Evolutionary conservation across 2,113 vertebrate genomes (phyloP).

Genomic region (Pangasianodon gigas): DNA sequence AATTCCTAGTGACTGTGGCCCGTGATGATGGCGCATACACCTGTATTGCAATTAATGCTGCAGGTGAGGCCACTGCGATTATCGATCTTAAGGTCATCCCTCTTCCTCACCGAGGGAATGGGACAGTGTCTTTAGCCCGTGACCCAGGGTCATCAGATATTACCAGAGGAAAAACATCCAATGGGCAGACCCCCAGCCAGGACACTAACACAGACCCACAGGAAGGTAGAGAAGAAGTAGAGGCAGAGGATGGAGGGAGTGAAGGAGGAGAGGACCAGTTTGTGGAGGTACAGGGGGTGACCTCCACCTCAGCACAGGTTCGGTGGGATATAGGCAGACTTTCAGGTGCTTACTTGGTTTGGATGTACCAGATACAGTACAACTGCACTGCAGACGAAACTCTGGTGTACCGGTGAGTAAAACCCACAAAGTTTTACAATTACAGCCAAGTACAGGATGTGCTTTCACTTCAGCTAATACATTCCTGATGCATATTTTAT

Average conservation of each 20-base stretch:
- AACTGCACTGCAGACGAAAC: constrained; percentile 74
- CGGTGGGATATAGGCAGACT: constrained; percentile 79
- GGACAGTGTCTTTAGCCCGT: constrained; percentile 66
- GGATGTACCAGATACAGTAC: constrained; percentile 83
- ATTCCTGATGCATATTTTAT: background rate
- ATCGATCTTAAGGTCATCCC: constrained; percentile 88
- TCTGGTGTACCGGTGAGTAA: constrained; percentile 77
- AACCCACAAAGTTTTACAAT: background rate
- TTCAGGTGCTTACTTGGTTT: constrained; percentile 69
- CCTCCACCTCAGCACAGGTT: constrained; percentile 83
- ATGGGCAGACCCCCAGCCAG: constrained; percentile 44
- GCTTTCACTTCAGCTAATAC: background rate
- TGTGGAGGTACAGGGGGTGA: constrained; percentile 83
- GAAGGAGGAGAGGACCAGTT: constrained; percentile 53
- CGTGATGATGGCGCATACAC: constrained; percentile 86
- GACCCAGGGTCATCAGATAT: constrained; percentile 59
- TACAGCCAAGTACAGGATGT: background rate
- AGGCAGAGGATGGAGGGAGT: constrained; percentile 34
- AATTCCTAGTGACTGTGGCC: constrained; percentile 82
- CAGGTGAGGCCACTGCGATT: constrained; percentile 82
- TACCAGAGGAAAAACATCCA: constrained; percentile 52
- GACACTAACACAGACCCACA: constrained; percentile 48
- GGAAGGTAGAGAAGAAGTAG: constrained; percentile 58
- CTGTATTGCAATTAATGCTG: constrained; percentile 89
- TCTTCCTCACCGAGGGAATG: constrained; percentile 82